Evolutionary conservation across 2,888 invertebrate species (phyloP), one percentile per base, ranked within the genome.

Genomic region (Caenorhabditis sp.): DNA sequence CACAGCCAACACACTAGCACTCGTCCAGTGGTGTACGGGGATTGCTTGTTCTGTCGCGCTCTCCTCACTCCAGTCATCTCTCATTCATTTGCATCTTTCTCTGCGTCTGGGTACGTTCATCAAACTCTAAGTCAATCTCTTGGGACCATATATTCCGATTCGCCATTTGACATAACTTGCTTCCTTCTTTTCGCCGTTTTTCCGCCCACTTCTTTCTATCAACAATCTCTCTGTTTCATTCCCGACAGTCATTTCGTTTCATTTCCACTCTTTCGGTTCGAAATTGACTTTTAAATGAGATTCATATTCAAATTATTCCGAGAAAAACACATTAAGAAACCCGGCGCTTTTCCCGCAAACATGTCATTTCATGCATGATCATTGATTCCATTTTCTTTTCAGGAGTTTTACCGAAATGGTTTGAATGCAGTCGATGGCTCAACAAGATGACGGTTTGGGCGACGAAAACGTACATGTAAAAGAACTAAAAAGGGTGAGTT

Each of bases 381-480:
- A 22, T 41, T 41, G 15, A 26, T 62, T 24, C 41, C 15, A 39
- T 11, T 13, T 24, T n/a, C 50, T 62, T 58, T 43, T 4, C 65
- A 59, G 59, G 45, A 66, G 41, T 61, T 61, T 27, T 17, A 39
- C 45, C 58, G 76, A 61, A 73, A 72, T 78, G 78, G 58, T 68
- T 73, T 78, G 71, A 77, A 71, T 71, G 72, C 72, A 61, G 35
- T 68, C 72, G 39, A 73, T 72, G 72, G 76, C 76, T 77, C 71
- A 71, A 66, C 76, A 66, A 48, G 72, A 77, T 68, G 76, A 79
- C 58, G 71, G 58, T 59, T 77, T 84, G 56, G 78, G 80, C 62
- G 84, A 84, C 61, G 83, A 84, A 41, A 84, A 84, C 65, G 78
- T 80, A 52, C 83, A 84, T 53, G 84, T 84, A 9, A 81, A 81